Percentiles rank a stretch among this genome's conserved stretches.
phyloP scores from a whole-genome alignment of 2,113 vertebrate genomes.

The Crocuta crocuta region DNA sequence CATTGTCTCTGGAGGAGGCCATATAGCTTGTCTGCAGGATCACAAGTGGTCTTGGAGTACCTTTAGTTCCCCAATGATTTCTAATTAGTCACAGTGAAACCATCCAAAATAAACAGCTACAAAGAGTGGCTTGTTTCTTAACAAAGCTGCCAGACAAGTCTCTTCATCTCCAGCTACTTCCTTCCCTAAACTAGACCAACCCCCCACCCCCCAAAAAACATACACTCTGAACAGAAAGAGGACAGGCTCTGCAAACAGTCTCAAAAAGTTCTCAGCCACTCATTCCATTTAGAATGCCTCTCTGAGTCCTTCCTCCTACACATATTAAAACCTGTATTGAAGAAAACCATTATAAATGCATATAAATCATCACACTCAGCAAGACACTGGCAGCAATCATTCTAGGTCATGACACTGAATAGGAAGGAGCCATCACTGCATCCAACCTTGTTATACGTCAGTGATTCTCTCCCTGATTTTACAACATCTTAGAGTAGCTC shows the following conservation, averaged over 20 bases:
- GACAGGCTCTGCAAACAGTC: not conserved
- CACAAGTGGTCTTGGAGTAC: not conserved
- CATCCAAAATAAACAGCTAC: not conserved
- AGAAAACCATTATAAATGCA: not conserved
- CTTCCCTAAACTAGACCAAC: not conserved
- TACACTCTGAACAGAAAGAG: not conserved
- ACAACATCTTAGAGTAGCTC: not conserved
- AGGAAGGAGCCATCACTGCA: not conserved
- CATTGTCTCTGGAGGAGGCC: not conserved
- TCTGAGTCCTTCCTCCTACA: not conserved
- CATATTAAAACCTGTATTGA: not conserved
- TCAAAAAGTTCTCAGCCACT: not conserved
- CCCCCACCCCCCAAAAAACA: not conserved
- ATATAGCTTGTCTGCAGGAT: not conserved
- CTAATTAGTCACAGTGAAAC: not conserved
- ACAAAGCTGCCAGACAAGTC: not conserved
- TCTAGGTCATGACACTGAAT: slow-evolving; percentile 17
- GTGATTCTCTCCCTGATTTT: not conserved
- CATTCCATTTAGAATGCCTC: not conserved
- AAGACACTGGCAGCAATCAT: not conserved
- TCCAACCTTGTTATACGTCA: not conserved
- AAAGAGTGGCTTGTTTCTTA: not conserved
- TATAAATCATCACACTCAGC: not conserved
- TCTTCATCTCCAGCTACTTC: not conserved
- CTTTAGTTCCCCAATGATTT: not conserved